Conservation (phyloP, 2,113 vertebrate genomes). For the Rhea americana region DNA sequence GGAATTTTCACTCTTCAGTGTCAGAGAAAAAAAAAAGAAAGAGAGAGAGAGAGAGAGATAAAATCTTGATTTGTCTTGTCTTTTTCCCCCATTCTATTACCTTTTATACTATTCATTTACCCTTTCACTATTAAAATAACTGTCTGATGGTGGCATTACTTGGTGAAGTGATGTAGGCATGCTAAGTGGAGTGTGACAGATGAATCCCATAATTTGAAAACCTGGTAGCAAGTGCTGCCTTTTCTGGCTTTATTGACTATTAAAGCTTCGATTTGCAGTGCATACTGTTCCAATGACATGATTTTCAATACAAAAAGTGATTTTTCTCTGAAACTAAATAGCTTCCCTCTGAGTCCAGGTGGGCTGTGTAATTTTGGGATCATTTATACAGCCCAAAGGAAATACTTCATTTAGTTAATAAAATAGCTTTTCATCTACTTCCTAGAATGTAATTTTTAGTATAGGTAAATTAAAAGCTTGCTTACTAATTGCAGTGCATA, state of each 20-base stretch:
- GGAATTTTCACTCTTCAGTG: not conserved
- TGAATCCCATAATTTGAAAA: conserved; percentile 71
- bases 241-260: conserved; percentile 64
- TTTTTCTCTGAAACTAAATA: not conserved
- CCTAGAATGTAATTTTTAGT: not conserved
- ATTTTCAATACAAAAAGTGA: conserved; percentile 3
- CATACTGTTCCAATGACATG: not conserved
- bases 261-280: conserved; percentile 49
- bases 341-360: not conserved
- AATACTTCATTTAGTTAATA: conserved; percentile 13
- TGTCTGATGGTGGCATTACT: conserved; percentile 41
- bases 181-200: conserved; percentile 69
- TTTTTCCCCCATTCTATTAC: conserved; percentile 10
- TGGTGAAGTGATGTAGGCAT: conserved; percentile 51
- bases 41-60: not conserved
- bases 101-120: conserved; percentile 60
- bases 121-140: conserved; percentile 67
- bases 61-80: not conserved
- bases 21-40: not conserved
- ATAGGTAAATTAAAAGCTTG: conserved; percentile 17
- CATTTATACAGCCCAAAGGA: not conserved
- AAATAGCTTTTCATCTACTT: conserved; percentile 17
- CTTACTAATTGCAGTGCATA: not conserved
- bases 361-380: not conserved
- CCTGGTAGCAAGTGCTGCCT: conserved; percentile 40